Base-by-base conservation (phyloP, 1,140 invertebrate species). In the Plectrocnemia conspersa region DNA sequence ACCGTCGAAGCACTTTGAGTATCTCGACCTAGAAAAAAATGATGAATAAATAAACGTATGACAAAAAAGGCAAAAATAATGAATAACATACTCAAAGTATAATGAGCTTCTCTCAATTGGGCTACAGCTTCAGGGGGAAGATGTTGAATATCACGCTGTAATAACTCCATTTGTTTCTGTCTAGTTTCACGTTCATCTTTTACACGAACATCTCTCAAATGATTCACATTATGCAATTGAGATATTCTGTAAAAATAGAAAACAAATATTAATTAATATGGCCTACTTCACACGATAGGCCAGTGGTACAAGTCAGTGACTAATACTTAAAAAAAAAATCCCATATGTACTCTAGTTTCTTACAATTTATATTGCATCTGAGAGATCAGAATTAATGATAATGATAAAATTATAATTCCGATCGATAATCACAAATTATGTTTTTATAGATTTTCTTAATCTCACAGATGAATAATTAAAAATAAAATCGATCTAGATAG, bases 1-100 rank as follows among this genome's bases (percentile, higher is more conserved):
- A 86, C 83, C 59, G 82, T 86, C 46, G 85, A 83, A 36, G 86
- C 84, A 65, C 83, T 86, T 68, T 86, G 84, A 15, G 81, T 79
- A 65, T 86, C 79, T 63, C 85, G 83, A 67, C 83, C 85, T 88
- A 71, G 52, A 77, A 80, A 62, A 58, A 59, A 66, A 66, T 64
- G 19, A 9, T 13, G 11, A 7, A 16, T 38, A 13, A 38, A 38
- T 16, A 54, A 56, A 58, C 56, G 36, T 41, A 38, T 25, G 23
- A 60, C 40, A 56, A 36, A 63, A 53, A 56, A 46, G 45, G 57
- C 24, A 33, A 63, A 36, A 22, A 32, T 24, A 40, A 27, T 15
- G 21, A 27, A 45, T 66, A 73, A 82, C 82, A 75, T 77, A 86
- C 83, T 84, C 38, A 85, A 68, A 19, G 83, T 85, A 55, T 84